These are phyloP conservation scores for Passer domesticus DNA, from an alignment of 2,113 vertebrate species.

Conservation along the genomic window DNA sequence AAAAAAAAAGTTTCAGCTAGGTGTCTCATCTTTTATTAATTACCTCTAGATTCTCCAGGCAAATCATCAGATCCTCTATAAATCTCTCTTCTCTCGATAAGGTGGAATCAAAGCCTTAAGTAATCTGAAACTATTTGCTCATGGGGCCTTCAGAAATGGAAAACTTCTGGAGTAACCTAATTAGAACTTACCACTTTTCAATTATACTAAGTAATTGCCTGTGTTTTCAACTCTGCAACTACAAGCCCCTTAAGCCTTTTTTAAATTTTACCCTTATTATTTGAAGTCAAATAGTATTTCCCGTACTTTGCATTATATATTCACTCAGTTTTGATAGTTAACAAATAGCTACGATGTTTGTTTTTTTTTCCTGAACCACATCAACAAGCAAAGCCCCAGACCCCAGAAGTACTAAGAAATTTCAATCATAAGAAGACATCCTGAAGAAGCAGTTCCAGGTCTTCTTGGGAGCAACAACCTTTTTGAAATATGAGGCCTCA, in stretches of 20 bases:
- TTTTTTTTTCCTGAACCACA: background rate
- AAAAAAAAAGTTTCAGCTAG: background rate
- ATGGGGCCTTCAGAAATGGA: background rate
- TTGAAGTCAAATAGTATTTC: background rate
- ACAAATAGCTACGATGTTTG: background rate
- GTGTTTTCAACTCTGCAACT: background rate
- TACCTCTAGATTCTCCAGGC: background rate
- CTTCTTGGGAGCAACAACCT: fast-evolving
- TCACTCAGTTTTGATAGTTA: background rate
- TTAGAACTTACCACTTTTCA: background rate
- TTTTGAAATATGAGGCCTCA: background rate
- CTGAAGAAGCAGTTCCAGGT: background rate
- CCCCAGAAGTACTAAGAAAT: background rate
- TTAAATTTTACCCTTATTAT: background rate
- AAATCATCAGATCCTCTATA: background rate
- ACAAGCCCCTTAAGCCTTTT: background rate
- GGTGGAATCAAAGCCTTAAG: background rate
- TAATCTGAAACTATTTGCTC: background rate
- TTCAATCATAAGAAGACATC: background rate
- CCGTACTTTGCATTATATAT: background rate
- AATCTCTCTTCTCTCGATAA: background rate
- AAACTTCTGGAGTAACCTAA: background rate
- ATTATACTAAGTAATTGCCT: background rate
- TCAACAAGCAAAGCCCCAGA: background rate
- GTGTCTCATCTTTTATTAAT: background rate